Percentiles rank a stretch among this genome's conserved stretches.
Evolutionary conservation across 1,140 invertebrate genomes (phyloP).

Genomic region (Drosophila sulfurigaster): DNA sequence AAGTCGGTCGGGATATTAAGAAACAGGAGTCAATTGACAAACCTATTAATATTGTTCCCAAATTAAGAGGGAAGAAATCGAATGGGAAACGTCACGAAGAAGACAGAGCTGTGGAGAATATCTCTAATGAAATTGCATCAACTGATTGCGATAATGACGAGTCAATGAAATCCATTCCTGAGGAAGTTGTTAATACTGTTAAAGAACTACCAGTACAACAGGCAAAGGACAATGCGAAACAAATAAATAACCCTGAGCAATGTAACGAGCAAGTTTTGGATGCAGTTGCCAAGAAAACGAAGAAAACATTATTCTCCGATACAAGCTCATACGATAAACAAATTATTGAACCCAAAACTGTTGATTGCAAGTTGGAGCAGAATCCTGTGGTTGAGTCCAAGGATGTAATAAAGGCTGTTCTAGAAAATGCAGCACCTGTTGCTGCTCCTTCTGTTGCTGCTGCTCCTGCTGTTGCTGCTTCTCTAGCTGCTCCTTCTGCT

Average conservation of each 20-base stretch:
- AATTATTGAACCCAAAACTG: conserved; percentile 20
- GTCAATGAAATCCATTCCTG: not conserved
- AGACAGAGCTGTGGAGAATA: conserved; percentile 24
- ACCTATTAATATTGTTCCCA: conserved; percentile 77
- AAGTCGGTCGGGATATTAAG: conserved; percentile 21
- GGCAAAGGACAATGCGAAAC: conserved; percentile 47
- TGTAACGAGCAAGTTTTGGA: conserved; percentile 69
- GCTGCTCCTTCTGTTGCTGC: not conserved
- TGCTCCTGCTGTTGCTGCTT: not conserved
- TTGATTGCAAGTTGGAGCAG: conserved; percentile 28
- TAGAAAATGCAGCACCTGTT: not conserved
- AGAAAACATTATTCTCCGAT: conserved; percentile 73
- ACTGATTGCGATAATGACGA: conserved; percentile 22
- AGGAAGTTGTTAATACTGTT: conserved; percentile 1
- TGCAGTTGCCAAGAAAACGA: conserved; percentile 79
- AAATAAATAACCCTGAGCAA: conserved; percentile 33
- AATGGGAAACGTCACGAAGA: conserved; percentile 69
- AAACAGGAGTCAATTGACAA: conserved; percentile 57
- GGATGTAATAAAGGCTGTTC: conserved; percentile 1
- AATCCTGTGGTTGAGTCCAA: conserved; percentile 12
- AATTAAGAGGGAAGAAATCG: conserved; percentile 85
- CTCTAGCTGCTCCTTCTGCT: not conserved
- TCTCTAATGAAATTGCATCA: conserved; percentile 14
- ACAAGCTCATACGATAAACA: conserved; percentile 40
- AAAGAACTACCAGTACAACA: conserved; percentile 2